Base-by-base conservation (phyloP, 2,113 vertebrate species). In the Lynx canadensis region DNA sequence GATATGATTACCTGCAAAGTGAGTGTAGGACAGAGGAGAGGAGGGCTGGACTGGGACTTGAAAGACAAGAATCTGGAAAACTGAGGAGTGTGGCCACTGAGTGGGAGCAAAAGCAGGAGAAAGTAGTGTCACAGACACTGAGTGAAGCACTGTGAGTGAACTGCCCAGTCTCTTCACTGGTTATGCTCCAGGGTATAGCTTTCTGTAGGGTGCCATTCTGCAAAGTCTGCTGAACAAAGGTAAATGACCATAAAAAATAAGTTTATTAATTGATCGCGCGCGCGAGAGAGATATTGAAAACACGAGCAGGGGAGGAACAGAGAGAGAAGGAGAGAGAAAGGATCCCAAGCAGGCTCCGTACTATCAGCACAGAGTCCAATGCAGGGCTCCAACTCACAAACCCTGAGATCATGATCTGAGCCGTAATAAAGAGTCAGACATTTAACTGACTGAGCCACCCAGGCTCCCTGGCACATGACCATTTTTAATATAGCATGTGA, bases 91-190 rank as follows among this genome's bases (percentile, higher is more conserved):
- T 33, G 45, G 18, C 25, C 27, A 4, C 4, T 29, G 12, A 36
- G 8, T n/a, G 52, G 69, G 27, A 76, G 6, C 27, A 50, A 45
- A 36, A n/a, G 12, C 38, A 73, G 74, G 1, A 76, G n/a, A 74
- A 4, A 2, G 1, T 25, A 48, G 27, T 21, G 9, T 25, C 33
- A 21, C 9, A 63, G 48, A 83, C 15, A 3, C 4, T 4, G 31
- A 13, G 5, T 5, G 15, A 16, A 69, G 52, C 31, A 25, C 0
- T 15, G 0, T 19, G 15, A 31, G 6, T 4, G n/a, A 60, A 41
- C 21, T 2, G 0, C 2, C 18, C 65, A 36, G 5, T 1, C 18
- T 88, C 12, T 50, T 36, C 1, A 1, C 29, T 57, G n/a, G 50
- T 82, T 79, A 29, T 0, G 3, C 41, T 80, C 66, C 21, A 85